These are phyloP conservation scores for Catocala sponsa DNA, from an alignment of 2,888 invertebrate genomes.

Conservation along the genomic window DNA sequence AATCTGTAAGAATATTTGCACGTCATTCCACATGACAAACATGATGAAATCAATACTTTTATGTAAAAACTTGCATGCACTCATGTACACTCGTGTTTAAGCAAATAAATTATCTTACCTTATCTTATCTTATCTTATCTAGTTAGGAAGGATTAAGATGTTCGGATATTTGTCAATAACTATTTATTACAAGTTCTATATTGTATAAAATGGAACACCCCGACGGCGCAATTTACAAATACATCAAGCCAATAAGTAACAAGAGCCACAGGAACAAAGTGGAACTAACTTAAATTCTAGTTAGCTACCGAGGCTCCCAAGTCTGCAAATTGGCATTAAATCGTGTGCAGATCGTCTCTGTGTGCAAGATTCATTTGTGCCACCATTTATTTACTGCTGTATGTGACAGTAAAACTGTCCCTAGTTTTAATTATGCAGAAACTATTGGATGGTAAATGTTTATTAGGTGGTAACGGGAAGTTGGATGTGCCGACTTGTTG, in stretches of 20 bases:
- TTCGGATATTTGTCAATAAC: no score
- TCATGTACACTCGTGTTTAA: no score
- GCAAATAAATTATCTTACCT: no score
- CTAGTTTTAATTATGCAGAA: constrained; percentile 42
- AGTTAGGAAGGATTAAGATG: no score
- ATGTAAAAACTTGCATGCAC: no score
- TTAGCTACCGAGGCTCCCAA: constrained; percentile 18
- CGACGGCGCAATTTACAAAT: not conserved
- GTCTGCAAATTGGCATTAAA: constrained; percentile 47
- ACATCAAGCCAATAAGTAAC: not conserved
- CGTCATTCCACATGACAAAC: no score
- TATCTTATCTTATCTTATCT: no score
- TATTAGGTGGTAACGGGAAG: not conserved
- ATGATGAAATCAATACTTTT: no score
- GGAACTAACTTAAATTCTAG: not conserved
- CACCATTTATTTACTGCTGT: constrained; percentile 38
- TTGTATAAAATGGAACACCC: no score
- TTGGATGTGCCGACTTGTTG: not conserved
- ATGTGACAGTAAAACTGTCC: constrained; percentile 38
- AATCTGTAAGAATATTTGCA: no score
- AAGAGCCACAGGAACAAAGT: constrained; percentile 2
- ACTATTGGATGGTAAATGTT: constrained; percentile 37
- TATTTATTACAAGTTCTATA: no score
- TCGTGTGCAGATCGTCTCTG: constrained; percentile 46
- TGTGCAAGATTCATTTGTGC: constrained; percentile 41